phyloP scores from a whole-genome alignment of 2,888 invertebrate genomes.

The Diarsia brunnea region DNA sequence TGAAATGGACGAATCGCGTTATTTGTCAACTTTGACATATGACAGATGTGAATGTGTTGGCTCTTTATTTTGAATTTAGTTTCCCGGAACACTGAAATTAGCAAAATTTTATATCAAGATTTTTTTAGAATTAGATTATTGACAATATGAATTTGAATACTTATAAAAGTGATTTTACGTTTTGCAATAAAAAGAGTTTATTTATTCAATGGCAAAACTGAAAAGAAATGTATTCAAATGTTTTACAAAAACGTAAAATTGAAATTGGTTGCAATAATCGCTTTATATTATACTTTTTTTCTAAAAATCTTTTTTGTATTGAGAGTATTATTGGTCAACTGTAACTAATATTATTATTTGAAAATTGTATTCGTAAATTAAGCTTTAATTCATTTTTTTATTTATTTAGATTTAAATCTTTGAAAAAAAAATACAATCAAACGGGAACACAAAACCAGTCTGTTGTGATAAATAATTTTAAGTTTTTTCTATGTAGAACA shows the following conservation, averaged over 20 bases:
- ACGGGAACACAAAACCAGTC: constrained; percentile 85
- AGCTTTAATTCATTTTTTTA: constrained; percentile 85
- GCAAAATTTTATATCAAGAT: constrained; percentile 16
- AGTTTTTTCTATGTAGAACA: constrained; percentile 76
- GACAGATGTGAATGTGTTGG: constrained; percentile 65
- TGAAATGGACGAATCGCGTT: constrained; percentile 65
- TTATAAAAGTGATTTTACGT: neutral
- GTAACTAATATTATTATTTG: constrained; percentile 60
- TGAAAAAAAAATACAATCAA: constrained; percentile 71
- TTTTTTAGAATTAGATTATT: constrained; percentile 19
- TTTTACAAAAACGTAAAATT: constrained; percentile 1
- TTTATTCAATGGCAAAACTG: constrained; percentile 6
- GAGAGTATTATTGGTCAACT: constrained; percentile 45
- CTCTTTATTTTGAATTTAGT: constrained; percentile 36
- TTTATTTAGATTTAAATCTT: constrained; percentile 80
- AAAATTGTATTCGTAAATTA: constrained; percentile 75
- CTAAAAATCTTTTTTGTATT: constrained; percentile 39
- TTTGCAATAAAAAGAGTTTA: neutral
- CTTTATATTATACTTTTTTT: constrained; percentile 27
- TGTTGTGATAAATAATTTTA: constrained; percentile 89
- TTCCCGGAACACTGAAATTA: constrained; percentile 50
- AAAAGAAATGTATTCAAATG: neutral
- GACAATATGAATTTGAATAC: constrained; percentile 5
- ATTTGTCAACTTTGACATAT: constrained; percentile 64
- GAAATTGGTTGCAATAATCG: constrained; percentile 57